Evolutionary conservation across 2,113 vertebrate genomes (phyloP), one percentile per base, ranked within the genome.

Genomic region (Balaenoptera acutorostrata): DNA sequence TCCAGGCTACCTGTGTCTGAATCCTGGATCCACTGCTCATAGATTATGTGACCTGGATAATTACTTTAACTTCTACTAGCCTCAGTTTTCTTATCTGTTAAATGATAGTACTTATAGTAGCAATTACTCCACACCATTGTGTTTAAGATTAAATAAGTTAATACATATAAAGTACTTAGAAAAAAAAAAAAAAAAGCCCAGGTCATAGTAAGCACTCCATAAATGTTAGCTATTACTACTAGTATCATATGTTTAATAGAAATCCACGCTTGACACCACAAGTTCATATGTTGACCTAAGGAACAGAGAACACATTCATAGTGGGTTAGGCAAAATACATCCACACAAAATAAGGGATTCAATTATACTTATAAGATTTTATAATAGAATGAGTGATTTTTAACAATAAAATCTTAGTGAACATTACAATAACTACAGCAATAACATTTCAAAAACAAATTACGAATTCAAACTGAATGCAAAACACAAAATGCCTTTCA

Each of bases 381-480:
- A 25, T 83, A 80, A 59, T 80, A 46, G 1, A 92, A 83, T 82
- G 72, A 23, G 36, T 77, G 6, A 92, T 36, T 82, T 71, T 78
- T 85, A 59, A 85, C 4, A 88, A 90, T 57, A 75, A 93, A 81
- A 68, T n/a, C 2, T 57, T 91, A 44, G 6, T 84, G 14, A 88
- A 29, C 4, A 27, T 39, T 92, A 93, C n/a, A 75, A 52, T 52
- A 52, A 17, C 3, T 82, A 39, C n/a, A 75, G 1, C 0, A 92
- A 20, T 29, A 82, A 20, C 1, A 27, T 93, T 92, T 29, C 1
- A 72, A 92, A 83, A 72, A 36, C 88, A 64, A 93, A 74, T 41
- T 83, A 80, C 29, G 3, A 83, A 89, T 94, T 89, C 2, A 39
- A 93, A 96, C 55, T 78, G 39, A 81, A 66, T 90, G 78, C 6